Evolutionary conservation across 2,797 vertebrate genomes (phyloP), one percentile per base, ranked within the genome.

Genomic region (Petrocephalus sullivani): DNA sequence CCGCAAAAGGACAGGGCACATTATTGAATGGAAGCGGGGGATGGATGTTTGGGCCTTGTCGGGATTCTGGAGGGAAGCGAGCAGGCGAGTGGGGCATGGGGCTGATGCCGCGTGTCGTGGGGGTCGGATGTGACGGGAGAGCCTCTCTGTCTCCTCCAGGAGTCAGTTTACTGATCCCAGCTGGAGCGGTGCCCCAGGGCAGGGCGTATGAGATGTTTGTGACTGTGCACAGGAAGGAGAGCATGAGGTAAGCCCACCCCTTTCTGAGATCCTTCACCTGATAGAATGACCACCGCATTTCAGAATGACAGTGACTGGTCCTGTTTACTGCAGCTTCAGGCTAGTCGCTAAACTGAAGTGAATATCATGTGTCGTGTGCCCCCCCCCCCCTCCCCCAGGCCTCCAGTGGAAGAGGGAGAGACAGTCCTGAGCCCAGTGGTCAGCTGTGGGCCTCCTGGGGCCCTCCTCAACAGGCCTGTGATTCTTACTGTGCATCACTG

Each of bases 161-260:
- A 92, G 97, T 99, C 89, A 99, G 98, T 93, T 95, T 99, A 95
- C 95, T 99, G 92, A 97, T 99, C 94, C 98, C 98, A 90, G 97
- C 98, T 0, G 98, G 98, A 89, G 97, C 98, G 0, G 93, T 99
- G 94, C 98, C 98, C 92, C 98, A 99, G 95, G 98, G 98, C 89
- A 96, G 98, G 94, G 97, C 98, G 90, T 99, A 99, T 88, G 98
- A 99, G 95, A 99, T 99, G 98, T 99, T 98, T 90, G 96, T 99
- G 96, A 99, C 98, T 12, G 97, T 99, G 90, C 98, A 99, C 95
- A 97, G 98, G 95, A 99, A 97, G 93, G 98, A 99, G 92, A 97
- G 94, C 93, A 96, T 99, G 97, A 99, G 98, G 98, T 99, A 97
- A 93, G 33, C 90, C 82, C 81, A 88, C 85, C 87, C 89, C 91